Base-by-base conservation (phyloP, 2,113 vertebrate genomes). In the Serilophus lunatus region DNA sequence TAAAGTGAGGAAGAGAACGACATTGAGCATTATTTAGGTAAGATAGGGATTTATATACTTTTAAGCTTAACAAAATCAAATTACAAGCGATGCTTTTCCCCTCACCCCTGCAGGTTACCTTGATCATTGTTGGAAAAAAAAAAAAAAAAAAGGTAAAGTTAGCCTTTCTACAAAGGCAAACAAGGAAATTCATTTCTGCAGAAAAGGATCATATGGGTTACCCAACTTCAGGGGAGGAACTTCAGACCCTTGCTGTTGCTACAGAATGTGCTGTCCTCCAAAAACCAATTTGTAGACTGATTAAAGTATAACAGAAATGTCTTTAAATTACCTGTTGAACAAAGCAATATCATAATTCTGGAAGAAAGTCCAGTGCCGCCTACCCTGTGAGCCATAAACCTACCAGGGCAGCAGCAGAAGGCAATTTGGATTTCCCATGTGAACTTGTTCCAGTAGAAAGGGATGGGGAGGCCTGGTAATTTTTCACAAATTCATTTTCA, bases 371-470 rank as follows among this genome's bases (percentile, higher is more conserved):
- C 82, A 75, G 51, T 35, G 42, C 42, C 61, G 63, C 29, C 23
- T 31, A 36, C 38, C 18, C 38, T 56, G 44, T 0, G 18, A 78
- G 23, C 17, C 31, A 42, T 31, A 54, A 69, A 26, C 31, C 50
- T 25, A 22, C n/a, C 10, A 5, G 42, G 44, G 61, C 17, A 54
- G 35, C 36, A 83, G 49, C 31, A 59, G 64, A 36, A 80, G 45
- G 47, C 19, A n/a, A 10, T 17, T 2, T 7, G 36, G 8, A 40
- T 69, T 75, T 70, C 81, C 68, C 6, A 0, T 7, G 24, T 0
- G 0, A 18, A 33, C 65, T 54, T 59, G 28, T n/a, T n/a, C 1
- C 0, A 63, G 71, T 63, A 72, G 44, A 64, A 79, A 16, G 44
- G 42, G 29, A 20, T 2, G 3, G 51, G 82, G 25, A 81, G 33